These are phyloP conservation scores for Adela reaumurella DNA, from an alignment of 2,888 invertebrate species.

Conservation along the genomic window DNA sequence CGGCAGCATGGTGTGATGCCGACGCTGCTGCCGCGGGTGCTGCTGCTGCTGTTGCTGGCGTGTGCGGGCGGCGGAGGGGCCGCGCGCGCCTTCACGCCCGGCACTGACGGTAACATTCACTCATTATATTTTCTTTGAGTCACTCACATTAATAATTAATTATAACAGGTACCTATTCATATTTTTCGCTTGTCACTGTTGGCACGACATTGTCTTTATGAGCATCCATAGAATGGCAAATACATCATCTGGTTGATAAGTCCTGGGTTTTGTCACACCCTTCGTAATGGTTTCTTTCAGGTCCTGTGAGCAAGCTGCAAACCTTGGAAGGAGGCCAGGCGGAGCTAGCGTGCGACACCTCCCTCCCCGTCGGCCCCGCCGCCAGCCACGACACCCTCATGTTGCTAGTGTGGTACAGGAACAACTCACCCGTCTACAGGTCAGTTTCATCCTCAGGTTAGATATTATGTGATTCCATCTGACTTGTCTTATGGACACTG, in stretches of 20 bases:
- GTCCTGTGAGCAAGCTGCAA: constrained; percentile 48
- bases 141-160: too few species aligned
- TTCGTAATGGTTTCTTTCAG: too few species aligned
- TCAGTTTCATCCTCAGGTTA: too few species aligned
- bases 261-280: too few species aligned
- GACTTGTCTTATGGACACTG: too few species aligned
- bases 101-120: constrained; percentile 45
- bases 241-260: too few species aligned
- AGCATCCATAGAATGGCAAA: background rate
- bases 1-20: constrained; percentile 53
- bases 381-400: constrained; percentile 52
- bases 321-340: constrained; percentile 53
- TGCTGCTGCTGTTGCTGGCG: constrained; percentile 28
- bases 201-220: background rate
- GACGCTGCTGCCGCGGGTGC: constrained; percentile 35
- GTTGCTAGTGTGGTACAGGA: constrained; percentile 63
- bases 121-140: too few species aligned
- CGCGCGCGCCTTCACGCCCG: constrained; percentile 36
- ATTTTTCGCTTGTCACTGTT: too few species aligned
- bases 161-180: too few species aligned
- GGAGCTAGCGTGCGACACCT: constrained; percentile 54
- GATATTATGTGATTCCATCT: background rate
- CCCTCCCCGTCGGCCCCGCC: constrained; percentile 26
- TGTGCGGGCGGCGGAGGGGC: background rate
- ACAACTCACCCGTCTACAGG: constrained; percentile 62